Evolutionary conservation across 2,888 invertebrate genomes (phyloP), one percentile per base, ranked within the genome.

Genomic region (Hydrotaea diabolus): DNA sequence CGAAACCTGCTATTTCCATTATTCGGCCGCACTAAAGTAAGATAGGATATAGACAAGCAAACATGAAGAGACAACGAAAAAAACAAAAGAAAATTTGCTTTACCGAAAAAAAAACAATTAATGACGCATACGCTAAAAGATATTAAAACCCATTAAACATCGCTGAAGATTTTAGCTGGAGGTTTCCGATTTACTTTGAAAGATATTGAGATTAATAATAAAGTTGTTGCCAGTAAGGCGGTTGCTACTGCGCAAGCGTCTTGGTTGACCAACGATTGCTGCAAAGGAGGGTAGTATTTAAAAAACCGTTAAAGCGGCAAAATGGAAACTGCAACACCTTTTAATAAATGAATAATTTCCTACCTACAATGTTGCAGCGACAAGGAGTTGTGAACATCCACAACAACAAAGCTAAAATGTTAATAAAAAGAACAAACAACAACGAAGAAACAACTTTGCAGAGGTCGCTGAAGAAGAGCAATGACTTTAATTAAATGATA

Each of bases 401-500:
- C 8, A 39, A 39, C 3, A 39, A 36, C 2, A 31, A 31, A 31
- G 7, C 31, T n/a, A n/a, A n/a, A n/a, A 31, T 31, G 7, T 4
- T 31, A 31, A 31, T 7, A 31, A 31, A n/a, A 31, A 31, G 31
- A 26, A 13, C 62, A 62, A 31, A 13, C 15, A n/a, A 7, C 9
- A 26, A 36, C 17, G 23, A 19, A 69, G 31, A 46, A 43, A 46
- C 21, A 43, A 46, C 62, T n/a, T 62, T 9, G 62, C 15, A n/a
- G 36, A n/a, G 23, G 31, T 43, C 39, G 46, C 13, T 21, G 23
- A 74, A 66, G 21, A 86, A 86, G 77, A 87, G 86, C 86, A 86
- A 85, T 86, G 85, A 83, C 85, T 87, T 87, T 86, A 87, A 87
- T 87, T 87, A 86, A 87, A 84, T 85, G 86, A 87, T 86, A 87